Evolutionary conservation across 2,113 vertebrate species (phyloP), one percentile per base, ranked within the genome.

Genomic region (Falcunculus frontatus): DNA sequence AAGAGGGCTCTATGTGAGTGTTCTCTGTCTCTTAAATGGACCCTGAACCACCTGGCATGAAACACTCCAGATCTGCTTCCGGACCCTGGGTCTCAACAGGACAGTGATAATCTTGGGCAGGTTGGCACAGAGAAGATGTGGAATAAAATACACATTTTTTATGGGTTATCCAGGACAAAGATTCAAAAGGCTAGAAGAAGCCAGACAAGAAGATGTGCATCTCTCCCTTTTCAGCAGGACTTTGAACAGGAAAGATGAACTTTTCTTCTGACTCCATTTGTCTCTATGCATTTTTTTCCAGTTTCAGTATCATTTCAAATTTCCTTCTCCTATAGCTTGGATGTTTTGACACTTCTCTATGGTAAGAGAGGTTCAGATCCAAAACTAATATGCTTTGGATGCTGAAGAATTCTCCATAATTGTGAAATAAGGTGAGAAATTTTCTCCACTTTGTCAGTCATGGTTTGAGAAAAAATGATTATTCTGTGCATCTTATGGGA

Each of bases 1-100:
- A 67, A 42, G 23, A 41, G 13, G 13, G 21, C 32, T 37, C 32
- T 59, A 13, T 50, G 26, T 49, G 25, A 35, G 30, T 20, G 30
- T 30, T 65, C 25, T 2, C 8, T 20, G 42, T 32, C 26, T 37
- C 26, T 18, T 27, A 76, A 50, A 32, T 0, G 5, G 32, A 35
- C 7, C 20, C 9, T 0, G 0, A 11, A 21, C 35, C 17, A 22
- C 26, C 6, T 0, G 0, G 32, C 0, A 0, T 50, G 26, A 59
- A 76, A 50, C 25, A 32, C 3, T 10, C 37, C 2, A 1, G 37
- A 41, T 50, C 26, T 67, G 16, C 11, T 42, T 86, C 35, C 5
- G 5, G 13, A 35, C 7, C 21, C 9, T 32, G 26, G 13, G 16
- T 59, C 16, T 67, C 26, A 50, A 5, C 22, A 21, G 17, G 37